These are phyloP conservation scores for Phalangium opilio DNA, from an alignment of 2,888 invertebrate genomes.

Conservation along the genomic window DNA sequence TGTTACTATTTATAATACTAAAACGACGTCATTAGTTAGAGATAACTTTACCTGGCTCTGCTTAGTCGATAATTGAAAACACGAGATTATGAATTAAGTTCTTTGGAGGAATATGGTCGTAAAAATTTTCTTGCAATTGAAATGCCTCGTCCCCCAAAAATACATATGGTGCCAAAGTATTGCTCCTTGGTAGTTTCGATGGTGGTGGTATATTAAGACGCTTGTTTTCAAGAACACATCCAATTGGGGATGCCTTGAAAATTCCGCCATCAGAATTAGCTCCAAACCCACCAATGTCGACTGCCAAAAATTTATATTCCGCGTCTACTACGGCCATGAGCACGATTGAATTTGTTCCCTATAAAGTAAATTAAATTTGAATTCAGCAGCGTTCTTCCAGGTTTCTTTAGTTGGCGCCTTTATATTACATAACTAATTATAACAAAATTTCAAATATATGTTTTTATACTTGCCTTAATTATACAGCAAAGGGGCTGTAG, in stretches of 20 bases:
- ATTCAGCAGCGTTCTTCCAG: too few species aligned
- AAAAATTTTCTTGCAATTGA: constrained; percentile 15
- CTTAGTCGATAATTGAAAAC: constrained; percentile 17
- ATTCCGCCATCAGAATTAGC: neutral
- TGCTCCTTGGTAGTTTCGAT: neutral
- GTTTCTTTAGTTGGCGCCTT: too few species aligned
- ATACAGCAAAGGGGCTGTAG: too few species aligned
- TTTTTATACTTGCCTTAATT: too few species aligned
- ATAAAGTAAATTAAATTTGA: too few species aligned
- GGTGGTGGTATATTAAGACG: neutral
- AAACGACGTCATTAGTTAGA: too few species aligned
- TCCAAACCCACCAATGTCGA: neutral
- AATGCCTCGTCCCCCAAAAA: constrained; percentile 20
- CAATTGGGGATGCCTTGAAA: neutral
- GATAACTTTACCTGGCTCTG: constrained; percentile 7
- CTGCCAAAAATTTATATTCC: too few species aligned
- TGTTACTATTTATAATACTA: too few species aligned
- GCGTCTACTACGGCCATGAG: too few species aligned
- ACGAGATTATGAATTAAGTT: constrained; percentile 1
- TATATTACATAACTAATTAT: too few species aligned
- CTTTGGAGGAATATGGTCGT: constrained; percentile 9
- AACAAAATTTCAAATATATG: too few species aligned
- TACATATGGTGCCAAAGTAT: constrained; percentile 12
- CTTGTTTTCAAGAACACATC: neutral
- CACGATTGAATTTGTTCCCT: too few species aligned